These are phyloP conservation scores for Ammodytes marinus DNA, from an alignment of 2,113 vertebrate genomes.

Conservation along the genomic window DNA sequence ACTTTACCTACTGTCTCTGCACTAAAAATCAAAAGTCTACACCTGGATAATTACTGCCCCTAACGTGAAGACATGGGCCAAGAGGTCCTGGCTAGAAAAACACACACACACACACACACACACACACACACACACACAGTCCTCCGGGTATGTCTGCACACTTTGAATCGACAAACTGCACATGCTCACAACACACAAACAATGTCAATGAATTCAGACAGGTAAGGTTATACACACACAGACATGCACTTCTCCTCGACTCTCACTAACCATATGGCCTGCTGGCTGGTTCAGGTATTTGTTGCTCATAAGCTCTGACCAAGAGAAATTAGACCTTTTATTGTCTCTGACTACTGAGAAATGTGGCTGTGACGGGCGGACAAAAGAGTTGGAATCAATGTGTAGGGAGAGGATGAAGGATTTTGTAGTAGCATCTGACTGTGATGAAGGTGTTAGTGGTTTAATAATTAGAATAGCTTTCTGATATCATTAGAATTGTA, in stretches of 20 bases:
- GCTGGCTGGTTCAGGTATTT: constrained; percentile 18
- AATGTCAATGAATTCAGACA: constrained; percentile 44
- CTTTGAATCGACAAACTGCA: constrained; percentile 24
- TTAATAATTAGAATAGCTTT: neutral
- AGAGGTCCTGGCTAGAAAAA: constrained; percentile 3
- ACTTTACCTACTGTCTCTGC: constrained; percentile 36
- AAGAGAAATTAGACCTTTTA: constrained; percentile 66
- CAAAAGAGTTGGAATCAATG: constrained; percentile 9
- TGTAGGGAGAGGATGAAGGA: neutral
- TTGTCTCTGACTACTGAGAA: constrained; percentile 56
- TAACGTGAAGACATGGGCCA: constrained; percentile 33
- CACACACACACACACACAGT: constrained; percentile 23
- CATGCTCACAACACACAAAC: constrained; percentile 40
- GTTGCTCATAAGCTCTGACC: constrained; percentile 27
- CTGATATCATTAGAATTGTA: neutral
- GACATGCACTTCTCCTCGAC: constrained; percentile 30
- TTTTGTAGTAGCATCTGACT: constrained; percentile 5
- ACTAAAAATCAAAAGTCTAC: constrained; percentile 41
- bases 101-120: constrained; percentile 26
- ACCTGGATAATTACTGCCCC: constrained; percentile 17
- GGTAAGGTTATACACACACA: constrained; percentile 50
- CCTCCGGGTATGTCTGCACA: constrained; percentile 15
- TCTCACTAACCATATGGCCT: constrained; percentile 40
- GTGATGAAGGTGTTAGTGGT: neutral
- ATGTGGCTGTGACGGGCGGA: constrained; percentile 9